Evolutionary conservation across 2,113 vertebrate genomes (phyloP).

Genomic region (Brachypodius melanocephalos): DNA sequence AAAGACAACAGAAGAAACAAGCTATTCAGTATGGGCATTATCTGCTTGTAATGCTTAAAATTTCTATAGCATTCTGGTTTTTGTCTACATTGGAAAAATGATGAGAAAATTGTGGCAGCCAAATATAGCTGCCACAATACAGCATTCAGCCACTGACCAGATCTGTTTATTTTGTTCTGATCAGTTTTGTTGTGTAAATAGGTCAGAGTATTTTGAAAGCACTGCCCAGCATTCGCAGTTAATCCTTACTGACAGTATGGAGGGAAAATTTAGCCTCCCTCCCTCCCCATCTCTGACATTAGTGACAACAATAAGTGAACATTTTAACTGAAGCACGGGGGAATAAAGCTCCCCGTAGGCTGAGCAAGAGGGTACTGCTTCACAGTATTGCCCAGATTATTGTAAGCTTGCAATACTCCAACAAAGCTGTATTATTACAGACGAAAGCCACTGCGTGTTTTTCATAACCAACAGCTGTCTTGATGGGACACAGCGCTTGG

Average conservation of each 20-base stretch:
- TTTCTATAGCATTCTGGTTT: not conserved
- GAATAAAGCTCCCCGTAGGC: not conserved
- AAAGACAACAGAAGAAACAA: not conserved
- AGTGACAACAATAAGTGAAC: not conserved
- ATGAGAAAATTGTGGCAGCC: not conserved
- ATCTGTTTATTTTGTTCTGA: conserved; percentile 1
- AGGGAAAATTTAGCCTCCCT: not conserved
- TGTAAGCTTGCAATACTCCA: not conserved
- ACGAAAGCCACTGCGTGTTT: not conserved
- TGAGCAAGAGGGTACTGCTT: not conserved
- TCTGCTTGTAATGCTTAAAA: not conserved
- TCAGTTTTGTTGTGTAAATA: conserved; percentile 26
- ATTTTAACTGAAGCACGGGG: not conserved
- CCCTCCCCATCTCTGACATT: not conserved
- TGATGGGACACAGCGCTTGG: not conserved
- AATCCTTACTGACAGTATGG: not conserved
- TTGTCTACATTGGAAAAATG: not conserved
- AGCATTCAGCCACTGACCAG: not conserved
- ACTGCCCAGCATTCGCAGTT: not conserved
- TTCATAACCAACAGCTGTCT: conserved; percentile 38
- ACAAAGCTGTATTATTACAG: conserved; percentile 21
- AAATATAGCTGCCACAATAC: not conserved
- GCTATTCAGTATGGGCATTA: not conserved
- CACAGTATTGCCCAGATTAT: not conserved
- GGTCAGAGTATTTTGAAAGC: conserved; percentile 30